Percentiles rank a stretch among this genome's conserved stretches.
Evolutionary conservation across 2,888 invertebrate genomes (phyloP).

Genomic region (Lasioglossum malachurum): DNA sequence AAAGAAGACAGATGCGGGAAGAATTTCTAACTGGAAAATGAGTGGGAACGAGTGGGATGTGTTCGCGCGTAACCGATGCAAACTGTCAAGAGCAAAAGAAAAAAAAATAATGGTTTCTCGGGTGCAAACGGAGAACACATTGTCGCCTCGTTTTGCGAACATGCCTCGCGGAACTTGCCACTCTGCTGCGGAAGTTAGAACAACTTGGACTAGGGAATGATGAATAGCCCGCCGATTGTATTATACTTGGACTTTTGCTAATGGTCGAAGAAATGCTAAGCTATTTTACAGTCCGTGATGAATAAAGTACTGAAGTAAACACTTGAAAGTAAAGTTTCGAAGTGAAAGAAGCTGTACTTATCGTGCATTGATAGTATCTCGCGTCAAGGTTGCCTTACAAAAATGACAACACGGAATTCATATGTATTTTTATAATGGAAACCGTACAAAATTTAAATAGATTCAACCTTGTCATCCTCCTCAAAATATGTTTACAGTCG

Average conservation of each 20-base stretch:
- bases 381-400: background rate
- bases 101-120: background rate
- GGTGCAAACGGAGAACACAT: background rate
- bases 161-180: conserved; percentile 16
- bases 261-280: background rate
- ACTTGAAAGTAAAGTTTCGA: background rate
- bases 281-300: background rate
- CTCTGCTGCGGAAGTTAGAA: background rate
- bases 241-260: background rate
- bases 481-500: too few relatives aligned
- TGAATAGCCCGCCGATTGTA: conserved; percentile 15
- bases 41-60: conserved; percentile 30
- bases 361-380: background rate
- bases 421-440: background rate
- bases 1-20: background rate
- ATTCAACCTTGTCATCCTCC: background rate
- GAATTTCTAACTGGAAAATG: conserved; percentile 38
- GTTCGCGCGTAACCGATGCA: background rate
- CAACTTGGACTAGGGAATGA: conserved; percentile 2
- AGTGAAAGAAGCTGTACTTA: background rate
- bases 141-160: background rate
- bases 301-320: background rate
- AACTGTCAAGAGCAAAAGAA: background rate
- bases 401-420: background rate
- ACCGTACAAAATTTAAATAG: background rate